Base-by-base conservation (phyloP, 2,797 vertebrate genomes). In the Poecilia gillii region DNA sequence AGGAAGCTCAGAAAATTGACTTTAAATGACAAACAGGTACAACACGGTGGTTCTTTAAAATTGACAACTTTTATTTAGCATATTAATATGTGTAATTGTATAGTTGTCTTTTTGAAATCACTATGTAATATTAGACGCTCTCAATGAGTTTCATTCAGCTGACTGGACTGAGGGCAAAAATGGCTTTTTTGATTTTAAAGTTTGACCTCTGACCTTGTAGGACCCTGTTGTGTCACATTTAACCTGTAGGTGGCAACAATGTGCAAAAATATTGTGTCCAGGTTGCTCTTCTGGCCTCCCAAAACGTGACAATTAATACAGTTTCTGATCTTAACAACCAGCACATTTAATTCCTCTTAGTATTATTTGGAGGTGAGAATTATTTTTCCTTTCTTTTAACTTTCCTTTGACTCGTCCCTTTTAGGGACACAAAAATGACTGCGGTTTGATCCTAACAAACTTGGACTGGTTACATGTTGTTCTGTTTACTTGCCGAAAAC, bases 401-500 rank as follows among this genome's bases (percentile, higher is more conserved):
- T 4, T 23, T 68, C 39, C 20, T 68, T 68, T 7, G 7, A 66
- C 18, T 41, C 2, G 18, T 41, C 1, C 8, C 1, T 68, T 68
- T 68, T 13, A 68, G 33, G 33, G 64, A 23, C 23, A 41, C 39
- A 71, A n/a, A 71, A 72, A 25, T 41, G 36, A 20, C 20, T 1
- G 3, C 20, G 4, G 9, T 68, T 68, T 68, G 2, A 68, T 55
- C 14, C 2, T 28, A 8, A 85, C 6, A 57, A n/a, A 77, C 55
- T 74, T 31, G 64, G 62, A 78, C 64, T 75, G 71, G 39, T 73
- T 43, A 46, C 59, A 51, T 0, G 0, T 1, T 0, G 23, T 45
- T 47, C 53, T 74, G 68, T 80, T 73, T 84, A 46, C 14, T 72
- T 68, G 25, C 28, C 6, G 13, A 77, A 72, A 0, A 13, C 62